phyloP scores from a whole-genome alignment of 1,140 invertebrate species.

The Drosophila carrolli region DNA sequence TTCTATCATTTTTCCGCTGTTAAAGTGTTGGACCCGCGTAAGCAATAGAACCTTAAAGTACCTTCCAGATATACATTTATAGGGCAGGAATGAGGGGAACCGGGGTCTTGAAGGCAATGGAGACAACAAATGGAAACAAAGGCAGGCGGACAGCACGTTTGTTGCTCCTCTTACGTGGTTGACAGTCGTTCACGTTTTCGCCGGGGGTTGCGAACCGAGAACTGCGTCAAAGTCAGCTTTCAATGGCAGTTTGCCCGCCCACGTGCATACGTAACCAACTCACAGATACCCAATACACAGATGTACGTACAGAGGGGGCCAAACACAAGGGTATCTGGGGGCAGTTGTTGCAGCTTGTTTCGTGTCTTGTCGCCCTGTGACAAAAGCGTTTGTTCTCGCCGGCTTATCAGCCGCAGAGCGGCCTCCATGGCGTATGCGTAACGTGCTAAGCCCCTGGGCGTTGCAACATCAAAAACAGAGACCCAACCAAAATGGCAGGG shows the following conservation, averaged over 20 bases:
- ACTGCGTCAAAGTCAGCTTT: slow-evolving; percentile 46
- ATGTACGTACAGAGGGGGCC: neutral
- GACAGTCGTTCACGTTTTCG: slow-evolving; percentile 9
- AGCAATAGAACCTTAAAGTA: slow-evolving; percentile 12
- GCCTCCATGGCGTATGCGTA: slow-evolving; percentile 55
- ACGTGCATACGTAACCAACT: slow-evolving; percentile 30
- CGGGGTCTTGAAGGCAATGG: neutral
- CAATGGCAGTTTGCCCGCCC: slow-evolving; percentile 32
- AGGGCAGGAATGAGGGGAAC: neutral
- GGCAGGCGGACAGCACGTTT: slow-evolving; percentile 25
- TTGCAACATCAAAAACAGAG: slow-evolving; percentile 23
- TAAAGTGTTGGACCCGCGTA: neutral
- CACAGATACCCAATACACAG: neutral
- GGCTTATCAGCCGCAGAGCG: slow-evolving; percentile 19
- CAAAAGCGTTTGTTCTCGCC: slow-evolving; percentile 40
- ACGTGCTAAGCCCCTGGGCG: slow-evolving; percentile 26
- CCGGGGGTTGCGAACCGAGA: slow-evolving; percentile 3
- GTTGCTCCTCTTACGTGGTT: slow-evolving; percentile 30
- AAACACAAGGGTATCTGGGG: neutral
- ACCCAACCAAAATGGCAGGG: neutral
- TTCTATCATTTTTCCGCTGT: neutral
- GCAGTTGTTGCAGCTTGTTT: slow-evolving; percentile 34
- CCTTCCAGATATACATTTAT: neutral
- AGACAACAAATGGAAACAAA: neutral
- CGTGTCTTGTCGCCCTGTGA: slow-evolving; percentile 19